These are phyloP conservation scores for Clepsis dumicolana DNA, from an alignment of 2,888 invertebrate species.

Conservation along the genomic window DNA sequence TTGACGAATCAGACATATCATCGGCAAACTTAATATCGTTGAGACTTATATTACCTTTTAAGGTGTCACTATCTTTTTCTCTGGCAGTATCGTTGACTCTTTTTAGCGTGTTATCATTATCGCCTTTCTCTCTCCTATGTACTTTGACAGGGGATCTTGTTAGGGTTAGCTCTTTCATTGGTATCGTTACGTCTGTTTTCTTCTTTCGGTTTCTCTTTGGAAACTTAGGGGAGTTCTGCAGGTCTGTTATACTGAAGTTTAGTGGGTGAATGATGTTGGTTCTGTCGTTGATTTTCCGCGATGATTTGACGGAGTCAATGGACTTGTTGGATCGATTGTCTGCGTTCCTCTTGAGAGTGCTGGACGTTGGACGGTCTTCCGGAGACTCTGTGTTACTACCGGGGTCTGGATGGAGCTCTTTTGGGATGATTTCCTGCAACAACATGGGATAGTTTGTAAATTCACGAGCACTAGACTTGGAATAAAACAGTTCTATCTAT, in stretches of 20 bases:
- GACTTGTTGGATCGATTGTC: constrained; percentile 67
- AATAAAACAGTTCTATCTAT: too few relatives aligned
- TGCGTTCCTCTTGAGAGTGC: constrained; percentile 66
- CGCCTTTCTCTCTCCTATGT: constrained; percentile 66
- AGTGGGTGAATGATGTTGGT: constrained; percentile 80
- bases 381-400: constrained; percentile 90
- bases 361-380: constrained; percentile 83
- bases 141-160: constrained; percentile 74
- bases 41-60: constrained; percentile 85
- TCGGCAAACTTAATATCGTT: constrained; percentile 91
- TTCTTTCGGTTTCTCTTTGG: constrained; percentile 70
- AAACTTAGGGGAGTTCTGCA: constrained; percentile 75
- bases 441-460: constrained; percentile 5
- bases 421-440: constrained; percentile 82
- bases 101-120: constrained; percentile 78
- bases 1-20: constrained; percentile 87
- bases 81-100: constrained; percentile 88
- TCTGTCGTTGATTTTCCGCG: constrained; percentile 70
- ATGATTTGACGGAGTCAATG: constrained; percentile 73
- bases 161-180: constrained; percentile 75
- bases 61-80: constrained; percentile 84
- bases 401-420: constrained; percentile 81
- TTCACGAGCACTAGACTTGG: neutral
- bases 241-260: constrained; percentile 81
- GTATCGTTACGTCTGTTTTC: constrained; percentile 66